Conservation (phyloP, 2,888 invertebrate species). For the Thelaira solivaga region DNA sequence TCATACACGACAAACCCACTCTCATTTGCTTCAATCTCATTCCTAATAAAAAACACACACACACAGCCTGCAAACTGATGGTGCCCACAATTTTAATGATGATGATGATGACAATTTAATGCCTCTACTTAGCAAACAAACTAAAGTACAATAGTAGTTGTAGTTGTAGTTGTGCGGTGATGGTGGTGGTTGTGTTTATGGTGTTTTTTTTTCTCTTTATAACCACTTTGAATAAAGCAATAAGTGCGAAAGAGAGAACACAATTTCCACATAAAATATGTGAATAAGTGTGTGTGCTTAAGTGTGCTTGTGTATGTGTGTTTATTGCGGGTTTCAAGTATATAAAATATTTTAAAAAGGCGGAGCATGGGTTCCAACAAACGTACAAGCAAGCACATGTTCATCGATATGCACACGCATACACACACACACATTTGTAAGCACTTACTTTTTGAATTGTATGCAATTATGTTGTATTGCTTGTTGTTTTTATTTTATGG, state of each 20-base stretch:
- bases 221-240: slow-evolving; percentile 37
- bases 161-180: slow-evolving; percentile 9
- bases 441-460: not conserved
- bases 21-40: not conserved
- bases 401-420: not conserved
- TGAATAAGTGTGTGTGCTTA: too few relatives aligned
- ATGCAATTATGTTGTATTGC: slow-evolving; percentile 46
- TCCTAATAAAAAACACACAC: not conserved
- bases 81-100: slow-evolving; percentile 41
- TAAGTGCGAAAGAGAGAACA: slow-evolving; percentile 57
- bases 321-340: slow-evolving; percentile 49
- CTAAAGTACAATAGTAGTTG: not conserved
- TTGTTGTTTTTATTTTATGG: slow-evolving; percentile 53
- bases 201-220: slow-evolving; percentile 5
- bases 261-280: too few relatives aligned
- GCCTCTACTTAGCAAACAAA: slow-evolving; percentile 10
- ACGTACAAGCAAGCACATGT: not conserved
- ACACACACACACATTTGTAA: not conserved
- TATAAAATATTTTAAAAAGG: slow-evolving; percentile 65
- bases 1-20: slow-evolving; percentile 13
- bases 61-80: slow-evolving; percentile 24
- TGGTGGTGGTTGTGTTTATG: slow-evolving; percentile 37
- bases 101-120: slow-evolving; percentile 47
- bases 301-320: not conserved
- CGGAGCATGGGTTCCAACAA: slow-evolving; percentile 71